Evolutionary conservation across 2,797 vertebrate species (phyloP), one percentile per base, ranked within the genome.

Genomic region (Sebastes melanostomus): DNA sequence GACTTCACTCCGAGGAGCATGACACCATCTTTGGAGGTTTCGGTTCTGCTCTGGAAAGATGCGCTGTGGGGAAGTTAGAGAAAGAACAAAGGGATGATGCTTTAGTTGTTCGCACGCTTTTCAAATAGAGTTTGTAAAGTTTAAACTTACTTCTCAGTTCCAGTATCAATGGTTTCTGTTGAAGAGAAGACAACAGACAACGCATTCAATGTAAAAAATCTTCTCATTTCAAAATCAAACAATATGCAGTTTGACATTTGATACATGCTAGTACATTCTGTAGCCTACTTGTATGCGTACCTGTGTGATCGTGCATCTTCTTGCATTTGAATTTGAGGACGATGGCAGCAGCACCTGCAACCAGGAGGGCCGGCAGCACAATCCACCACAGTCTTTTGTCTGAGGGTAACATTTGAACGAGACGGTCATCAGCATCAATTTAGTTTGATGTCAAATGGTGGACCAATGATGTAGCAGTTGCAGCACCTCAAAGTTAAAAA

Each of bases 1-100:
- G 97, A 95, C 93, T 97, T 99, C 80, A 99, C 96, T 7, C 97
- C 97, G 81, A 99, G 96, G 84, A 99, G 96, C 95, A 98, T 97
- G 87, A 99, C 97, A 3, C 96, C 97, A 77, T 99, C 98, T 95
- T 97, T 98, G 88, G 95, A 96, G 24, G 96, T 96, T 30, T 98
- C 96, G 0, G 96, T 93, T 67, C 98, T 95, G 83, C 94, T 96
- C 88, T 95, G 90, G 83, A 94, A 94, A 85, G 95, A 96, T 52
- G 95, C 95, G 9, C 95, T 95, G 89, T 2, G 66, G 30, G 59
- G 14, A 72, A 42, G 3, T 34, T 50, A 20, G 18, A 61, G 9
- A 62, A 7, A 70, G 42, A 78, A 77, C 34, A 71, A 32, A 63
- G 22, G 27, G 59, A 36, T 6, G 7, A 34, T 27, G 20, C 22